Conservation (phyloP, 2,888 invertebrate species). For the Cremastobaeus sp. region DNA sequence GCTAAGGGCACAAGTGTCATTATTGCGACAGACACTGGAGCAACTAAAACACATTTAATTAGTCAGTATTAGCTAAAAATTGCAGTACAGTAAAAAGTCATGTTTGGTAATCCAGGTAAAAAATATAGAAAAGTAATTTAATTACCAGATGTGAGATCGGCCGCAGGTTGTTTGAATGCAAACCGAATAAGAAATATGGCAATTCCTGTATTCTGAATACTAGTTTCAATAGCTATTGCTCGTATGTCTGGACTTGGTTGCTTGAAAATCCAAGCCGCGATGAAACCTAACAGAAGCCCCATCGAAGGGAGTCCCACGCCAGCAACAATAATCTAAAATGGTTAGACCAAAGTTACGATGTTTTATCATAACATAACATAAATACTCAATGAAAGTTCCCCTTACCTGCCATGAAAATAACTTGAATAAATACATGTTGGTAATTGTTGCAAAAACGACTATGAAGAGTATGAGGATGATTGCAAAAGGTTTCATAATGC, state of each 20-base stretch:
- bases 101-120: background rate
- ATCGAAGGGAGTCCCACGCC: slow-evolving; percentile 90
- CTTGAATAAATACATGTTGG: slow-evolving; percentile 93
- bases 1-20: slow-evolving; percentile 95
- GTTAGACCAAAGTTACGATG: too few species aligned
- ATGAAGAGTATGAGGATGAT: slow-evolving; percentile 89
- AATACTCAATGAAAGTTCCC: slow-evolving; percentile 68
- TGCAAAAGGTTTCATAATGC: slow-evolving; percentile 91
- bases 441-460: slow-evolving; percentile 90
- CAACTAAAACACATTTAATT: slow-evolving; percentile 80
- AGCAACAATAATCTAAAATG: slow-evolving; percentile 86
- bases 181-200: slow-evolving; percentile 92
- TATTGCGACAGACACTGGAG: slow-evolving; percentile 93
- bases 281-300: slow-evolving; percentile 86
- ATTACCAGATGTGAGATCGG: slow-evolving; percentile 90
- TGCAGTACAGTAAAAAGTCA: background rate
- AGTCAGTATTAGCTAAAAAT: background rate
- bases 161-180: slow-evolving; percentile 89
- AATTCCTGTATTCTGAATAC: slow-evolving; percentile 95
- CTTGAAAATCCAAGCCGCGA: slow-evolving; percentile 81
- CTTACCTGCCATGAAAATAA: slow-evolving; percentile 91
- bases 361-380: too few species aligned
- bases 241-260: slow-evolving; percentile 85
- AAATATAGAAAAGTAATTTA: background rate
- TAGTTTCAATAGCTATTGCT: slow-evolving; percentile 96